A percentile compares a stretch with the other conserved stretches of the same genome.
Evolutionary conservation across 1,140 invertebrate species (phyloP).

Genomic region (Panulirus ornatus): DNA sequence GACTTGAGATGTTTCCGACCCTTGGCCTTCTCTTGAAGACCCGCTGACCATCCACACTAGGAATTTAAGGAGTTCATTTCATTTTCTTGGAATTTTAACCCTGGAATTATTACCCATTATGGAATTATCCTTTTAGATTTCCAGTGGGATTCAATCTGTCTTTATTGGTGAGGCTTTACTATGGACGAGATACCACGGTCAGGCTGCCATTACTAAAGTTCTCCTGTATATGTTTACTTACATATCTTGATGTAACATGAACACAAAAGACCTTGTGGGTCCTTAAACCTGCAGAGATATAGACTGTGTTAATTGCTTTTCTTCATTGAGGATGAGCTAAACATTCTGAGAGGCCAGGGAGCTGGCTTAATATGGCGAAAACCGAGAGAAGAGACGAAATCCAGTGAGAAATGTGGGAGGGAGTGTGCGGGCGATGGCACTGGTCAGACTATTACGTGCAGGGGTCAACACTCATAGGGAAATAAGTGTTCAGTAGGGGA

Average conservation of each 20-base stretch:
- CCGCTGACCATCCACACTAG: slow-evolving; percentile 29
- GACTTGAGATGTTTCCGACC: slow-evolving; percentile 51
- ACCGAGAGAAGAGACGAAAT: slow-evolving; percentile 13
- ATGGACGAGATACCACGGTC: too few relatives aligned
- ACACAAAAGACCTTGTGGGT: background rate
- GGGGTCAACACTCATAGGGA: slow-evolving; percentile 65
- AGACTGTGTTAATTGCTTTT: slow-evolving; percentile 39
- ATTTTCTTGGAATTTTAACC: slow-evolving; percentile 18
- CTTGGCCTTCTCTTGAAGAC: slow-evolving; percentile 33
- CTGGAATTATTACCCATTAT: slow-evolving; percentile 37
- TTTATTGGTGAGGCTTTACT: background rate
- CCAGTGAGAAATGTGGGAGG: slow-evolving; percentile 13
- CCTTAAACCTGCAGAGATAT: slow-evolving; percentile 29
- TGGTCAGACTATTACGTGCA: slow-evolving; percentile 65
- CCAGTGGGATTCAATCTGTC: background rate
- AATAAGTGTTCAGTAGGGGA: slow-evolving; percentile 65
- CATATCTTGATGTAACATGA: background rate
- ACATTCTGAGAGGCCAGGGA: background rate
- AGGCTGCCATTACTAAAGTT: too few relatives aligned
- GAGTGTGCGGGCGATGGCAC: slow-evolving; percentile 24
- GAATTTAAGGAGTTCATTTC: background rate
- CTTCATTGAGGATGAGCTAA: slow-evolving; percentile 37
- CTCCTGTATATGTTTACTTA: too few relatives aligned
- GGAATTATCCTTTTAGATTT: background rate
- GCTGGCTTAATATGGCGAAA: background rate